Base-by-base conservation (phyloP, 2,797 vertebrate species). In the Pseudochromis fuscus region DNA sequence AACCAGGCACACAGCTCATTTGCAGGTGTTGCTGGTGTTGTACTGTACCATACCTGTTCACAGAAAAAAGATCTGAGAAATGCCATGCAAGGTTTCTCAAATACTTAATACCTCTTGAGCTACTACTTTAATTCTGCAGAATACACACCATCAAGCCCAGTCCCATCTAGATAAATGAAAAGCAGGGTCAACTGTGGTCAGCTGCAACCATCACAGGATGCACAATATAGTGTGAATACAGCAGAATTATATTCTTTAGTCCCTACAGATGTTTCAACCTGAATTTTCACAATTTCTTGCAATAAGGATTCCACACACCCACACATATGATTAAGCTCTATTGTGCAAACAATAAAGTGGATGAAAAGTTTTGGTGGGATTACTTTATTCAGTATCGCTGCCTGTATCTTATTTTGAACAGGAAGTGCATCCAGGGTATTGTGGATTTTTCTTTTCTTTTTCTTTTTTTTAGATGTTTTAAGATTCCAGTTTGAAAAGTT, bases 11-110 rank as follows among this genome's bases (percentile, higher is more conserved):
- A 9, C n/a, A 65, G 57, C 62, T 77, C 40, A 51, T 77, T 70
- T 77, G 53, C 52, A 59, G 63, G 48, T 67, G 25, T 28, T 35
- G 52, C 52, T 73, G 42, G 24, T 67, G 7, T 53, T 73, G 42
- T 64, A 44, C 24, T 23, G 28, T 56, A 16, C 30, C 31, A 37
- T 44, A 9, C 56, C 57, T 44, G 42, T 68, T 81, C 31, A 60
- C 37, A 45, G 44, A 31, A 68, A 35, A 71, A 71, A 23, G 0
- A 58, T 51, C 40, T 30, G 15, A 31, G 21, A 16, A 64, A 55
- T 30, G 10, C 4, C 31, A 21, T 27, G 10, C 27, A 40, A 31
- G 19, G 35, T 24, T 57, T 50, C 4, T 51, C 21, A 55, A 72
- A 67, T 53, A 23, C 11, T 37, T 70, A 5, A 67, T 27, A 62